A percentile compares a stretch with the other conserved stretches of the same genome.
Conservation (phyloP, 2,113 vertebrate genomes). For the Rhombomys opimus region DNA sequence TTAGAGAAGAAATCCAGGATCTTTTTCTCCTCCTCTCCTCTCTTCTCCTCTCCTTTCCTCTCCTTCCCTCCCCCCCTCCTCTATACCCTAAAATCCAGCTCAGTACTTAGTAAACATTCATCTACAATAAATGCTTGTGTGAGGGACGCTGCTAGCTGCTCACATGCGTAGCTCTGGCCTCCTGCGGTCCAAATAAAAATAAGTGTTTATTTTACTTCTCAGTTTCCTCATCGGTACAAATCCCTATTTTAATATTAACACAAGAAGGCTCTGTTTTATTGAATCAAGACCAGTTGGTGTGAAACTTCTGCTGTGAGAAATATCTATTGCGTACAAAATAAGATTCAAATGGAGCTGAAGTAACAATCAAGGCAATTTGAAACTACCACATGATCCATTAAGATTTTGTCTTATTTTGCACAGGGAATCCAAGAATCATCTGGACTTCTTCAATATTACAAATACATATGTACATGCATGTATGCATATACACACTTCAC, state of each 20-base stretch:
- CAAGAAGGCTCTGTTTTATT: background rate
- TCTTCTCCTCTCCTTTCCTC: rapidly evolving
- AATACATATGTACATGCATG: background rate
- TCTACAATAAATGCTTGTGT: background rate
- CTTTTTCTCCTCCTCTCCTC: background rate
- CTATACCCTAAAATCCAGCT: background rate
- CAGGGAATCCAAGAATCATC: background rate
- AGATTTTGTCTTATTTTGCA: conserved; percentile 27
- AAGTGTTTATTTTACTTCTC: background rate
- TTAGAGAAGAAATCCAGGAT: background rate
- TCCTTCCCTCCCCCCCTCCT: background rate
- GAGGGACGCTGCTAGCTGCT: background rate
- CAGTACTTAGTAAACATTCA: background rate
- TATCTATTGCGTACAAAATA: background rate
- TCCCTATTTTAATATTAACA: conserved; percentile 31
- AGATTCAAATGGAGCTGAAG: conserved; percentile 5
- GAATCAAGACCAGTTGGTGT: conserved; percentile 26
- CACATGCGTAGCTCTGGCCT: background rate
- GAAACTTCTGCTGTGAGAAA: conserved; percentile 30
- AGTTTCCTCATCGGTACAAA: background rate
- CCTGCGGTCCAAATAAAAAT: conserved; percentile 31
- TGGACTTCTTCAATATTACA: conserved; percentile 1
- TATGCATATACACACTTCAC: background rate
- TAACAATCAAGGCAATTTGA: background rate
- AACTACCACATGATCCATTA: background rate